Conservation (phyloP, 2,113 vertebrate genomes). For the Burhinus bistriatus region DNA sequence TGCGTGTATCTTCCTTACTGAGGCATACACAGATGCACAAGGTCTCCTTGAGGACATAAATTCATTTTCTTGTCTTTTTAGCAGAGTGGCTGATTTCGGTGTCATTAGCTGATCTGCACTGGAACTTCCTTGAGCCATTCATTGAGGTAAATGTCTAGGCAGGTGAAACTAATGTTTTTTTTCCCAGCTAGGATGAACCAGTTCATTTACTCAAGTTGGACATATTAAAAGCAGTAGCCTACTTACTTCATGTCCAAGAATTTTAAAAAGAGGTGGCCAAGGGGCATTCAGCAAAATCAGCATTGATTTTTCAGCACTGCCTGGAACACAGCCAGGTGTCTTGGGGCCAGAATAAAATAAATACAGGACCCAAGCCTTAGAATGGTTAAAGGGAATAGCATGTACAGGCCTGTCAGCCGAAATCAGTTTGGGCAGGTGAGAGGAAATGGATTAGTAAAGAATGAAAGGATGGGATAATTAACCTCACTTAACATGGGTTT, state of each 20-base stretch:
- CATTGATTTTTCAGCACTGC: constrained; percentile 32
- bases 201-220: constrained; percentile 21
- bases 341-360: not conserved
- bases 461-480: constrained; percentile 8
- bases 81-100: not conserved
- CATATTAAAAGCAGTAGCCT: not conserved
- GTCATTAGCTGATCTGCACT: constrained; percentile 24
- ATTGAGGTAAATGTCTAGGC: not conserved
- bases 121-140: not conserved
- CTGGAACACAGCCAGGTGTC: not conserved
- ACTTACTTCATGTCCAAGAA: not conserved
- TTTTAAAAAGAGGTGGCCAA: not conserved
- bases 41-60: constrained; percentile 6
- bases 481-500: not conserved
- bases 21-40: not conserved
- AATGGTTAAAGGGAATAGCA: not conserved
- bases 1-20: not conserved
- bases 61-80: constrained; percentile 36
- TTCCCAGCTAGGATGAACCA: not conserved
- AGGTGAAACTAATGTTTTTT: constrained; percentile 7
- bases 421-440: not conserved
- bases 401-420: not conserved
- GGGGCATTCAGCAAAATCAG: constrained; percentile 30
- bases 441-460: not conserved
- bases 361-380: not conserved